Evolutionary conservation across 2,113 vertebrate genomes (phyloP), one percentile per base, ranked within the genome.

Genomic region (Muscicapa adusta): DNA sequence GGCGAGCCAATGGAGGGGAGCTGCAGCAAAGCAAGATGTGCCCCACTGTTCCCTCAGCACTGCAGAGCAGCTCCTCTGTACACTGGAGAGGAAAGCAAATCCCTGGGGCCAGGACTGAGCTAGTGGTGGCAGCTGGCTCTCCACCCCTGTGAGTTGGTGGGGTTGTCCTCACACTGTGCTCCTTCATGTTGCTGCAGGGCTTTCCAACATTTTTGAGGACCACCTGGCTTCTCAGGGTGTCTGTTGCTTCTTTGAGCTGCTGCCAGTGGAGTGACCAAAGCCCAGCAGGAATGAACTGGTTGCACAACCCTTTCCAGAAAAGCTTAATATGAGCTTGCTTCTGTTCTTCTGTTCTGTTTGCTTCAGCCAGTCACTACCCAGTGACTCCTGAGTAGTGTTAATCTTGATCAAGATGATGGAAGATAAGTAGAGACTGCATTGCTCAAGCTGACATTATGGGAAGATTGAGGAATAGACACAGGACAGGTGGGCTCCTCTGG

Each of bases 11-110:
- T 18, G 28, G 23, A 79, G 13, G 5, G 13, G 22, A 78, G 38
- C 51, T 48, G 25, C 26, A 60, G 28, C n/a, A 65, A 60, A 62
- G 28, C 28, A 50, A 50, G 38, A 2, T 18, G 14, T 74, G 36
- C 6, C 24, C 15, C 0, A 0, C 16, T 67, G 60, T 8, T 34
- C 31, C 31, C 40, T 72, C 40, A 60, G 66, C 1, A 0, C 48
- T 2, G 1, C 48, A 36, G 48, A 58, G 31, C 22, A 34, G 8
- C 57, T 60, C 68, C 7, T 6, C 24, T 3, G 0, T 12, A 6
- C 0, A 0, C 16, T 7, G 2, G 34, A 36, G 28, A 88, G 53
- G 22, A 61, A 93, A 91, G 34, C 17, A 0, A 3, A 13, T 29
- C 34, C 31, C 45, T 70, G 23, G 28, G 25, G 33, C 42, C 47